phyloP scores from a whole-genome alignment of 2,888 invertebrate genomes.

The Choristoneura rosaceana region DNA sequence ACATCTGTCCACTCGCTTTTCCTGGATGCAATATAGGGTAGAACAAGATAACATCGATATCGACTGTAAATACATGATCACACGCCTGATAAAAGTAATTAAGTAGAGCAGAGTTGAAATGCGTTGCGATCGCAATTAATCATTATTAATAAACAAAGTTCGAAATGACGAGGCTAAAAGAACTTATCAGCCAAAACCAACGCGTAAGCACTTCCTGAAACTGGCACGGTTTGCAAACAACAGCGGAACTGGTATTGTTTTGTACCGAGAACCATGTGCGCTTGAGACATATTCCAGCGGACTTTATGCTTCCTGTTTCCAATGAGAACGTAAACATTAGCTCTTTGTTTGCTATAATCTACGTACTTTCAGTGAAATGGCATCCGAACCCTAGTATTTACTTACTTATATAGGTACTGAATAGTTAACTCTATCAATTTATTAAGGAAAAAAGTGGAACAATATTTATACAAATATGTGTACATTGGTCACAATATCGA shows the following conservation, averaged over 20 bases:
- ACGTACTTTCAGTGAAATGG: conserved; percentile 38
- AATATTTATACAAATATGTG: background rate
- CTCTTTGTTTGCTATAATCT: conserved; percentile 48
- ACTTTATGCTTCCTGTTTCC: conserved; percentile 82
- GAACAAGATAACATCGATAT: conserved; percentile 45
- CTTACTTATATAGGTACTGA: background rate
- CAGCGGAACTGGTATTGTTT: conserved; percentile 84
- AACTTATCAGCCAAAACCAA: conserved; percentile 41
- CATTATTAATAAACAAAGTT: background rate
- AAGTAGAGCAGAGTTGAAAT: background rate
- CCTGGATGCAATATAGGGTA: conserved; percentile 47
- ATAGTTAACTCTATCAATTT: background rate
- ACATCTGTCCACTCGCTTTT: conserved; percentile 81
- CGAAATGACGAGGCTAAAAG: background rate
- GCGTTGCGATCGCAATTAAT: background rate
- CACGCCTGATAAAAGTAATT: background rate
- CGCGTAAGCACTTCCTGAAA: conserved; percentile 77
- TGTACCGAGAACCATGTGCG: conserved; percentile 75
- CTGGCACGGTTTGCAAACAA: conserved; percentile 76
- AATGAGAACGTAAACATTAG: conserved; percentile 77
- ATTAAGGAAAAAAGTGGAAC: background rate
- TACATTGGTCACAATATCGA: conserved; percentile 18
- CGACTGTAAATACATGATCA: conserved; percentile 20
- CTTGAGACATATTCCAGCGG: conserved; percentile 75
- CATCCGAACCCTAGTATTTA: background rate